phyloP scores from a whole-genome alignment of 2,797 vertebrate genomes.

The Paguma larvata region DNA sequence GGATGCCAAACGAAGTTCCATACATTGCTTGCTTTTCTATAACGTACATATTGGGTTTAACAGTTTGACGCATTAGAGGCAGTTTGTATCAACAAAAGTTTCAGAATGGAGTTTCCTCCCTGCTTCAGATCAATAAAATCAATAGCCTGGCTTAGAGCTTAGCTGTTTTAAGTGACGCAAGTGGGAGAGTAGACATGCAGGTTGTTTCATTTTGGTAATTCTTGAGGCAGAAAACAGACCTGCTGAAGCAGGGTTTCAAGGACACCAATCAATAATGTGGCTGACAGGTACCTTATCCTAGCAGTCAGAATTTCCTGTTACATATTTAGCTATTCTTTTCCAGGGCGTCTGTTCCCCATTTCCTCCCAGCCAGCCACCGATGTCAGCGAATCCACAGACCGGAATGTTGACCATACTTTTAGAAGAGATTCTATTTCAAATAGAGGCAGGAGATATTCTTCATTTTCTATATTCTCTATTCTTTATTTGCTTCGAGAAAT shows the following conservation, averaged over 20 bases:
- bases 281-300: not conserved
- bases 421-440: not conserved
- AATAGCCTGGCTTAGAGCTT: not conserved
- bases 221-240: not conserved
- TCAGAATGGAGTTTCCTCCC: not conserved
- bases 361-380: not conserved
- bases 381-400: not conserved
- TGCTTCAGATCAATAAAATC: not conserved
- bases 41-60: not conserved
- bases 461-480: not conserved
- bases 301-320: not conserved
- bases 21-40: not conserved
- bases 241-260: not conserved
- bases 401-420: not conserved
- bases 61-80: not conserved
- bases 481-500: not conserved
- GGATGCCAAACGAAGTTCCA: not conserved
- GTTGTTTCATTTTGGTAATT: not conserved
- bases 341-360: not conserved
- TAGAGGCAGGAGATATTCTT: too few species aligned
- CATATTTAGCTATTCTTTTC: not conserved
- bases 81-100: constrained; percentile 7
- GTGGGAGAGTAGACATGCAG: not conserved
- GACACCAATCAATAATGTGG: not conserved
- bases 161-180: not conserved